phyloP scores from a whole-genome alignment of 1,140 invertebrate species.

The Wiebesia pumilae region DNA sequence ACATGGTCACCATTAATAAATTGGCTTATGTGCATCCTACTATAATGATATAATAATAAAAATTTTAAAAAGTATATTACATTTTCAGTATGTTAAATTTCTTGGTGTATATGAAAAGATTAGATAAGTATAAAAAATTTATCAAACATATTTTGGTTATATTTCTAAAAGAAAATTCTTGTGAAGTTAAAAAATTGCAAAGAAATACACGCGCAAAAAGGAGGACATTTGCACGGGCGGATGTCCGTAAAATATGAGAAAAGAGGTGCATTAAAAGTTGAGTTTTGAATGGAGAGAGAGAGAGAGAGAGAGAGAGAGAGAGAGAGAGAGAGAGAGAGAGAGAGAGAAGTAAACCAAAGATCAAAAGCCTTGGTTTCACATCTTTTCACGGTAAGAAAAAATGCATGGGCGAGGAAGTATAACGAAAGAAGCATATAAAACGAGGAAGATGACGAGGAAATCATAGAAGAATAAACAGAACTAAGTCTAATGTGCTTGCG shows the following conservation, averaged over 20 bases:
- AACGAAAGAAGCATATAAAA: not conserved
- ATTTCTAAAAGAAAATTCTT: too few species aligned
- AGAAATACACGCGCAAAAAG: too few species aligned
- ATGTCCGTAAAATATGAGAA: slow-evolving; percentile 19
- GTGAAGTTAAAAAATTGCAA: too few species aligned
- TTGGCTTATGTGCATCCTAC: too few species aligned
- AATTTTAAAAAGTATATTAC: too few species aligned
- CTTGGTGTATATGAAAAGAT: too few species aligned
- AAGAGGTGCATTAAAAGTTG: not conserved
- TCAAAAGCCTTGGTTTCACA: slow-evolving; percentile 18
- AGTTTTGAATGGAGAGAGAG: slow-evolving; percentile 8
- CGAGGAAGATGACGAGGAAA: not conserved
- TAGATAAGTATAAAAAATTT: too few species aligned
- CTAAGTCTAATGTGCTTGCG: not conserved
- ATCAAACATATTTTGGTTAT: too few species aligned
- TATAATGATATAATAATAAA: too few species aligned
- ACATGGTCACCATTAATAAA: too few species aligned
- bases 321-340: not conserved
- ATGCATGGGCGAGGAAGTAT: not conserved
- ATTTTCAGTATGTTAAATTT: too few species aligned
- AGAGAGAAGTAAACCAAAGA: not conserved
- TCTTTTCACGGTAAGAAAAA: not conserved
- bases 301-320: too few species aligned
- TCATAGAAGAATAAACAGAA: slow-evolving; percentile 1
- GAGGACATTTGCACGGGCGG: not conserved